These are phyloP conservation scores for Resseliella maxima DNA, from an alignment of 2,888 invertebrate species.

Conservation along the genomic window DNA sequence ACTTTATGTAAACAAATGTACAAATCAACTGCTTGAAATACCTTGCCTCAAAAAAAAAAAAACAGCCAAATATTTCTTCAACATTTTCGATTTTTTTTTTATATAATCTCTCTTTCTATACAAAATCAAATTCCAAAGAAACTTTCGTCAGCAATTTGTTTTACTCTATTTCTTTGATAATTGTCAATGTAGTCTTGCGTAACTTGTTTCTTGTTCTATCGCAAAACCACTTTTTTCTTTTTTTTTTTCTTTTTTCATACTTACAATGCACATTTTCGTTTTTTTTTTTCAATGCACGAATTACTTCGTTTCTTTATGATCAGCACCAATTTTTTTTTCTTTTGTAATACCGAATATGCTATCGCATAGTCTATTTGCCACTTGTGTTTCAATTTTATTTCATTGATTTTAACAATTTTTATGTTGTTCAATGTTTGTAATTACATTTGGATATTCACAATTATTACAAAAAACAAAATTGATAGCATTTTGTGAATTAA, in stretches of 20 bases:
- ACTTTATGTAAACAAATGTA: neutral
- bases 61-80: neutral
- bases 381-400: too few relatives aligned
- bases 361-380: too few relatives aligned
- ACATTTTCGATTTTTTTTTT: neutral
- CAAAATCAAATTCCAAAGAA: too few relatives aligned
- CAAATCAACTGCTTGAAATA: neutral
- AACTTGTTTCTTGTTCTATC: neutral
- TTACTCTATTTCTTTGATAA: neutral
- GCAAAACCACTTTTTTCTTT: neutral
- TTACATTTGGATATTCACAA: neutral
- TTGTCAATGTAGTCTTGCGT: conserved; percentile 3
- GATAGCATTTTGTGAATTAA: conserved; percentile 56
- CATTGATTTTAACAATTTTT: neutral
- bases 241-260: neutral
- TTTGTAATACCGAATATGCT: too few relatives aligned
- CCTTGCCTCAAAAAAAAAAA: neutral
- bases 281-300: neutral
- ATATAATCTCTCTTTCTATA: neutral
- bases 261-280: neutral
- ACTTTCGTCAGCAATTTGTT: too few relatives aligned
- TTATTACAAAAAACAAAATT: neutral
- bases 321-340: too few relatives aligned
- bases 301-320: too few relatives aligned
- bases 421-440: neutral